These are phyloP conservation scores for Micrasema longulum DNA, from an alignment of 1,140 invertebrate genomes.

Conservation along the genomic window DNA sequence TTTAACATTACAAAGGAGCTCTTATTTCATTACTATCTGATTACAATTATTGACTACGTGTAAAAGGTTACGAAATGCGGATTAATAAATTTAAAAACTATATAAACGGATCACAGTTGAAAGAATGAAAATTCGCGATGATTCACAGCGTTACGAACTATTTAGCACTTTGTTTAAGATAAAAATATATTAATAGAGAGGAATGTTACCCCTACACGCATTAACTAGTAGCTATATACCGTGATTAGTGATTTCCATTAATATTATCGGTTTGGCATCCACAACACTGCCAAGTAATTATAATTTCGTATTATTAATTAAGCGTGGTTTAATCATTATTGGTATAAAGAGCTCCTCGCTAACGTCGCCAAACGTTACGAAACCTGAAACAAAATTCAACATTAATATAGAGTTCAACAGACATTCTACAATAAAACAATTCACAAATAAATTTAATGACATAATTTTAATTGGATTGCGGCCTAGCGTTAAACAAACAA, in stretches of 20 bases:
- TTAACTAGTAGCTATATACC: not conserved
- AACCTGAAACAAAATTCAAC: constrained; percentile 17
- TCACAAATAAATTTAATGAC: too few relatives aligned
- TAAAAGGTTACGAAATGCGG: constrained; percentile 32
- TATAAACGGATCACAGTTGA: constrained; percentile 30
- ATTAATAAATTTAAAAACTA: constrained; percentile 22
- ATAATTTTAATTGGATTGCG: too few relatives aligned
- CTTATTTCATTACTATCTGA: too few relatives aligned
- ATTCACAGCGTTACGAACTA: not conserved
- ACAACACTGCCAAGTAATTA: constrained; percentile 17
- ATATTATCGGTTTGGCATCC: constrained; percentile 1
- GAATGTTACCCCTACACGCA: constrained; percentile 2
- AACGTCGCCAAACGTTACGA: constrained; percentile 18
- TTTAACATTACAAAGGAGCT: constrained; percentile 1
- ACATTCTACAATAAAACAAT: too few relatives aligned
- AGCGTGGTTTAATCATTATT: constrained; percentile 21
- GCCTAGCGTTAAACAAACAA: too few relatives aligned
- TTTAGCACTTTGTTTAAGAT: too few relatives aligned
- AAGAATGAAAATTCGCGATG: constrained; percentile 2
- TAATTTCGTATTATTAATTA: constrained; percentile 24
- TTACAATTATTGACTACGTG: constrained; percentile 10
- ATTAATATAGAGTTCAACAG: too few relatives aligned
- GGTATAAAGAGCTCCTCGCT: not conserved
- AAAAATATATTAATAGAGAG: not conserved
- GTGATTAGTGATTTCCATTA: not conserved